These are phyloP conservation scores for Tragulus kanchil DNA, from an alignment of 2,113 vertebrate species.

Conservation along the genomic window DNA sequence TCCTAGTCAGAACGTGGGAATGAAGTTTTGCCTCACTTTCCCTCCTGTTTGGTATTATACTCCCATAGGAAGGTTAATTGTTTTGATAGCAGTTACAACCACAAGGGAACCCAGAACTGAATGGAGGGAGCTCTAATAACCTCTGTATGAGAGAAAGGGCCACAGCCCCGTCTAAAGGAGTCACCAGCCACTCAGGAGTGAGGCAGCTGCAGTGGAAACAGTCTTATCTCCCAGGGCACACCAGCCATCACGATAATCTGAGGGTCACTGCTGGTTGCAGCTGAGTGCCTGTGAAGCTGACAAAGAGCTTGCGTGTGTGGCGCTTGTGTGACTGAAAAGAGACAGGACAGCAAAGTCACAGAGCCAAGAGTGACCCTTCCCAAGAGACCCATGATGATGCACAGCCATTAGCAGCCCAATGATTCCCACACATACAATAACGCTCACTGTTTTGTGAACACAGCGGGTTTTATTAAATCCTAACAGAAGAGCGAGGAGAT, in stretches of 20 bases:
- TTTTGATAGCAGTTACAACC: constrained; percentile 84
- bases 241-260: constrained; percentile 84
- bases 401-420: constrained; percentile 44
- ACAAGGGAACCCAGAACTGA: constrained; percentile 86
- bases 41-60: constrained; percentile 80
- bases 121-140: constrained; percentile 85
- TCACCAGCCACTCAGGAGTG: constrained; percentile 82
- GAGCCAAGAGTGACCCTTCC: constrained; percentile 30
- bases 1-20: constrained; percentile 85
- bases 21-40: constrained; percentile 80
- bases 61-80: constrained; percentile 86
- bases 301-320: constrained; percentile 59
- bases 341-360: constrained; percentile 38
- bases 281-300: constrained; percentile 75
- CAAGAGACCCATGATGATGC: constrained; percentile 50
- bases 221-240: constrained; percentile 83
- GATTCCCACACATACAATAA: constrained; percentile 43
- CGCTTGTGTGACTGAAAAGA: constrained; percentile 47
- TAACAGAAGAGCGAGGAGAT: neutral
- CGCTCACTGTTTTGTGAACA: constrained; percentile 28
- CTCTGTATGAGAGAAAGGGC: constrained; percentile 82
- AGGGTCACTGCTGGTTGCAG: constrained; percentile 46
- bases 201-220: constrained; percentile 79
- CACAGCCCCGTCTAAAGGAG: constrained; percentile 80
- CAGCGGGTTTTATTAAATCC: constrained; percentile 29